A percentile compares a stretch with the other conserved stretches of the same genome.
These are phyloP conservation scores for Trissolcus basalis DNA, from an alignment of 1,140 invertebrate species.

Conservation along the genomic window DNA sequence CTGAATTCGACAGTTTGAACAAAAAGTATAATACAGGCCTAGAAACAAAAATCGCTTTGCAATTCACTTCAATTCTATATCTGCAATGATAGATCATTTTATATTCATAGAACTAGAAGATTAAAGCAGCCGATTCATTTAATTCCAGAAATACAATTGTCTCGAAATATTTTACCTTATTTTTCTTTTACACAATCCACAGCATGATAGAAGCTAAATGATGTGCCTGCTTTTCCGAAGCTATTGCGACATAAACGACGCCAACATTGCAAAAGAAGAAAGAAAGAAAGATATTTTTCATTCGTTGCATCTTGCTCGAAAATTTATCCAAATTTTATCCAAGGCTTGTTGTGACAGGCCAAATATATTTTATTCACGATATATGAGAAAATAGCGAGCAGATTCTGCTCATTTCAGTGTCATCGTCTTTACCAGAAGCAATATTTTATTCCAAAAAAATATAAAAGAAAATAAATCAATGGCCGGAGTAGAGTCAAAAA, in stretches of 20 bases:
- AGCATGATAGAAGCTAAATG: constrained; percentile 57
- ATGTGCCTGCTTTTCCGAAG: constrained; percentile 61
- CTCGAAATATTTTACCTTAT: constrained; percentile 54
- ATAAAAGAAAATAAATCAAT: constrained; percentile 6
- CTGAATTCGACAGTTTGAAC: not conserved
- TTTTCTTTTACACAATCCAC: constrained; percentile 54
- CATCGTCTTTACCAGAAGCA: constrained; percentile 50
- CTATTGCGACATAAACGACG: constrained; percentile 51
- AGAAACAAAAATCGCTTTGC: constrained; percentile 14
- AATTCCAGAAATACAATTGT: constrained; percentile 43
- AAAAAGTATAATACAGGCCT: constrained; percentile 3
- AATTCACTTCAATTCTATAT: constrained; percentile 36
- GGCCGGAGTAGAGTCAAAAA: constrained; percentile 22
- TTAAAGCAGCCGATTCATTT: constrained; percentile 29
- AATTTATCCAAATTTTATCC: constrained; percentile 52
- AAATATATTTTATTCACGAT: constrained; percentile 55
- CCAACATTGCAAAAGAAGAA: constrained; percentile 41
- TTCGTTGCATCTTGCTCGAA: constrained; percentile 49
- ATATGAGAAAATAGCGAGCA: constrained; percentile 38
- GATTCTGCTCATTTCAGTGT: constrained; percentile 44
- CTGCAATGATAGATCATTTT: constrained; percentile 46
- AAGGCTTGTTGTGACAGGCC: constrained; percentile 5
- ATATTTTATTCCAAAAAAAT: constrained; percentile 51
- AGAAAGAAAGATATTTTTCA: constrained; percentile 43
- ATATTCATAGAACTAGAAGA: constrained; percentile 51